These are phyloP conservation scores for Laticauda colubrina DNA, from an alignment of 2,113 vertebrate genomes.

Conservation along the genomic window DNA sequence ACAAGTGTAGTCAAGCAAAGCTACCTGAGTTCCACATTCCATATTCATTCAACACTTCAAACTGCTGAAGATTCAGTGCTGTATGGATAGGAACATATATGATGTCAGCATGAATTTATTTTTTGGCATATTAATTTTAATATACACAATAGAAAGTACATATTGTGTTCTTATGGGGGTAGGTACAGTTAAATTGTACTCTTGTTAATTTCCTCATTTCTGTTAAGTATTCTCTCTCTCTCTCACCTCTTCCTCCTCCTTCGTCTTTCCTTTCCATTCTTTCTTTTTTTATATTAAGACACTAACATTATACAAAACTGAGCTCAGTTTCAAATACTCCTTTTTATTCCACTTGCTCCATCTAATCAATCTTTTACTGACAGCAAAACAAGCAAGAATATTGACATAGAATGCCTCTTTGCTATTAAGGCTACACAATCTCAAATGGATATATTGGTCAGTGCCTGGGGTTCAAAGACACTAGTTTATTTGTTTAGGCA, in stretches of 20 bases:
- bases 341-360: constrained; percentile 52
- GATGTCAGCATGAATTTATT: neutral
- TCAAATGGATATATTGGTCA: constrained; percentile 49
- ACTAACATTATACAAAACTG: constrained; percentile 44
- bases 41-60: neutral
- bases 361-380: constrained; percentile 63
- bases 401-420: constrained; percentile 38
- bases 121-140: neutral
- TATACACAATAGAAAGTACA: neutral
- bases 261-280: neutral
- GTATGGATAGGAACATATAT: neutral
- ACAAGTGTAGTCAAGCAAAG: neutral
- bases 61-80: neutral
- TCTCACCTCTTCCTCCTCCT: neutral
- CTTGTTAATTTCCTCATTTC: too few relatives aligned
- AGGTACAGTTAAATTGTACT: neutral
- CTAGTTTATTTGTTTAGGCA: constrained; percentile 79
- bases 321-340: constrained; percentile 43
- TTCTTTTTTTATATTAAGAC: constrained; percentile 34
- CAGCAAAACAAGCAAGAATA: constrained; percentile 58
- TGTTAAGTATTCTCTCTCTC: neutral
- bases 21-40: neutral
- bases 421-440: constrained; percentile 17
- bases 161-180: neutral
- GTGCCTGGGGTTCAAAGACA: constrained; percentile 70